Evolutionary conservation across 1,140 invertebrate genomes (phyloP).

Genomic region (Arctopsyche grandis): DNA sequence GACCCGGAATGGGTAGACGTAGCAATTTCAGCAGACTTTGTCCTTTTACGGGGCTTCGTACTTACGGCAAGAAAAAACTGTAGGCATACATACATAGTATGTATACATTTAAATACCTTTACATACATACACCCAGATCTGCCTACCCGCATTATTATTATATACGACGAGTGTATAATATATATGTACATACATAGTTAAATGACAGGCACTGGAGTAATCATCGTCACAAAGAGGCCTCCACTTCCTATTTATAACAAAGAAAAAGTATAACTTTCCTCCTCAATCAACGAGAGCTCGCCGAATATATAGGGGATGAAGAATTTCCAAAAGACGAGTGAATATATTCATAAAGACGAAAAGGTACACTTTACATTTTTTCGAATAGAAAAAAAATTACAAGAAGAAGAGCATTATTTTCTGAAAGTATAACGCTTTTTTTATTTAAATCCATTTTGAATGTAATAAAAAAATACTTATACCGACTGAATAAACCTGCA

Average conservation of each 20-base stretch:
- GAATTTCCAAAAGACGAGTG: not conserved
- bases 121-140: slow-evolving; percentile 43
- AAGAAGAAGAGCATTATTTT: too few relatives aligned
- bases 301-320: slow-evolving; percentile 32
- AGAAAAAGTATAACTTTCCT: slow-evolving; percentile 26
- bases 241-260: slow-evolving; percentile 44
- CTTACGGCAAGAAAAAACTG: not conserved
- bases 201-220: slow-evolving; percentile 54
- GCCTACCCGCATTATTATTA: too few relatives aligned
- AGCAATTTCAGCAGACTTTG: slow-evolving; percentile 52
- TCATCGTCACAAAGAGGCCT: slow-evolving; percentile 53
- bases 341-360: not conserved
- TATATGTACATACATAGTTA: slow-evolving; percentile 42
- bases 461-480: too few relatives aligned
- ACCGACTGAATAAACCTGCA: too few relatives aligned
- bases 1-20: slow-evolving; percentile 36
- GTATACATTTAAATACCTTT: not conserved
- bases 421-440: too few relatives aligned
- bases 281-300: slow-evolving; percentile 42
- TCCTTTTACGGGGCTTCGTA: slow-evolving; percentile 42
- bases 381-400: too few relatives aligned
- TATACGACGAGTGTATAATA: not conserved
- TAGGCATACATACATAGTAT: not conserved
- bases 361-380: too few relatives aligned
- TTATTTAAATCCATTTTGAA: too few relatives aligned